Percentiles rank a stretch among this genome's conserved stretches.
phyloP scores from a whole-genome alignment of 2,797 vertebrate genomes.

The Peromyscus aztecus region DNA sequence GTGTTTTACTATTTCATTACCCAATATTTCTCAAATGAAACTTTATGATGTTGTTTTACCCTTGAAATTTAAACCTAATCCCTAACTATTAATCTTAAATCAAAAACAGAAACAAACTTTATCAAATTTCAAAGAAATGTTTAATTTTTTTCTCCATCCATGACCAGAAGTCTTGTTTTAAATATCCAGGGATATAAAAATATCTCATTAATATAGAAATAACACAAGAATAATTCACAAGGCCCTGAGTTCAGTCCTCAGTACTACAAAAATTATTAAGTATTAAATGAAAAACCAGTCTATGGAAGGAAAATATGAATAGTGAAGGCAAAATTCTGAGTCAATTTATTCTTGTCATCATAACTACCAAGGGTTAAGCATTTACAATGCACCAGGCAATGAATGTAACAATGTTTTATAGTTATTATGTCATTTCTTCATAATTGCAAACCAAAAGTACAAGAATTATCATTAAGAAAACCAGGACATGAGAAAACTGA shows the following conservation, averaged over 20 bases:
- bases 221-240: not conserved
- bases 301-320: not conserved
- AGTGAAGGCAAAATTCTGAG: not conserved
- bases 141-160: not conserved
- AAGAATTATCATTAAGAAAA: slow-evolving; percentile 25
- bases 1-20: slow-evolving; percentile 38
- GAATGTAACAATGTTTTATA: not conserved
- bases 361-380: not conserved
- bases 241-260: too few relatives aligned
- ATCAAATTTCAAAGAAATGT: not conserved
- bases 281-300: not conserved
- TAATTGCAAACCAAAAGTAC: not conserved
- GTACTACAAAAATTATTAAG: not conserved
- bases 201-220: not conserved
- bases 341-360: not conserved
- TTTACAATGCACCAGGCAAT: not conserved
- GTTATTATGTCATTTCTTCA: not conserved
- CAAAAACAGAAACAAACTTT: slow-evolving; percentile 14
- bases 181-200: not conserved
- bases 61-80: slow-evolving; percentile 5
- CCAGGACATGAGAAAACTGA: not conserved
- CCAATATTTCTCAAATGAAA: slow-evolving; percentile 18
- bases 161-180: not conserved
- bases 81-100: not conserved
- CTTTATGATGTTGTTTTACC: not conserved